Base-by-base conservation (phyloP, 2,888 invertebrate genomes). In the Lasius platythorax region DNA sequence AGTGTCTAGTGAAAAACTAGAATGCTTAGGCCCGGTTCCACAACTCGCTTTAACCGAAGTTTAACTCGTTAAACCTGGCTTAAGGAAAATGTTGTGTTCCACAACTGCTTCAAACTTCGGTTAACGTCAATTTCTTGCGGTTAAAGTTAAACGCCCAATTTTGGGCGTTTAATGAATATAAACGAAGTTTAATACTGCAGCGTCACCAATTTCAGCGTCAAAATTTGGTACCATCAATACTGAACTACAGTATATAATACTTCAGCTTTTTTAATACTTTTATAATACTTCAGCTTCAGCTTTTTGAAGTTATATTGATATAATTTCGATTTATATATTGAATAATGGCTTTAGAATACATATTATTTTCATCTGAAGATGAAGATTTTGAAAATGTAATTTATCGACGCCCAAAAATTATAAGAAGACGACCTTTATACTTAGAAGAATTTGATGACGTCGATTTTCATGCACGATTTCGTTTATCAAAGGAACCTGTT, bases 381-480 rank as follows among this genome's bases (percentile, higher is more conserved):
- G 46, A 67, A 67, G 15, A 67, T 9, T 46, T 67, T 18, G 23
- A 23, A 23, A 28, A 23, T 6, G 0, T 30, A 18, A 18, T 46
- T 2, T 5, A 67, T 67, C 46, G 46, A 30, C 43, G 46, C 0
- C 46, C 28, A 8, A 28, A 28, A 28, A 9, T 8, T 9, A 67
- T 46, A 46, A 67, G 2, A 28, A 46, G 43, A 46, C 33, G 43
- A 46, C 33, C 68, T 2, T n/a, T 5, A 12, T 33, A 70, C 11
- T 70, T 70, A 12, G 50, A 70, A 18, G 50, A 70, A 33, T 70
- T 30, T 2, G 68, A 70, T 12, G 50, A 70, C 0, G 4, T 70
- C 0, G 68, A 70, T 68, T 68, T 68, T 68, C 50, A 68, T n/a
- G 33, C n/a, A 0, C 50, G 50, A 33, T 70, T 70, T 50, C 50